These are phyloP conservation scores for Neolamprologus toae DNA, from an alignment of 2,113 vertebrate species.

Conservation along the genomic window DNA sequence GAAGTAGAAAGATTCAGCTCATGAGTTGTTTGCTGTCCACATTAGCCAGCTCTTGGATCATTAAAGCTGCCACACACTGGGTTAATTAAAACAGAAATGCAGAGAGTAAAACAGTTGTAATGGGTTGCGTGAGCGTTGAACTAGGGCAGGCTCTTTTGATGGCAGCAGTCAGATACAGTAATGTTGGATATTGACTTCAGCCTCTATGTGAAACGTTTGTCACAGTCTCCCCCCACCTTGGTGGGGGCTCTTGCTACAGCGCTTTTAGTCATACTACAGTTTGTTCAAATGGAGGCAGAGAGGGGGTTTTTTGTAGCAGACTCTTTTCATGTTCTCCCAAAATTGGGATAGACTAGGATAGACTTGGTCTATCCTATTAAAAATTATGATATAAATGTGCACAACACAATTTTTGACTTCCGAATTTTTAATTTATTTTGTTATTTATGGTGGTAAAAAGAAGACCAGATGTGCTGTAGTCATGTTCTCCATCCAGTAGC, in stretches of 20 bases:
- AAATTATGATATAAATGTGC: background rate
- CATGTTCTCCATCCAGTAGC: background rate
- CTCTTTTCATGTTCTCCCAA: background rate
- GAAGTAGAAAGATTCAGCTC: background rate
- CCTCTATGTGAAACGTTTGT: constrained; percentile 1
- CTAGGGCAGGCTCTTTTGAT: constrained; percentile 40
- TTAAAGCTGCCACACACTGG: constrained; percentile 23
- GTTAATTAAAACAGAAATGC: background rate
- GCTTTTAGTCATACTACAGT: background rate
- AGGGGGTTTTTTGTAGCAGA: background rate
- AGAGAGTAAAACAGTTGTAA: constrained; percentile 4
- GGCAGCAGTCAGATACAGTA: constrained; percentile 14
- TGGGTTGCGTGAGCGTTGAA: constrained; percentile 4
- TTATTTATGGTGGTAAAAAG: background rate
- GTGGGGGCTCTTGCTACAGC: background rate
- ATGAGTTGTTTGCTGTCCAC: constrained; percentile 12
- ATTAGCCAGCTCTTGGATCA: constrained; percentile 6
- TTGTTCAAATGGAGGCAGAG: background rate
- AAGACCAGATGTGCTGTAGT: background rate
- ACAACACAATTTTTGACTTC: background rate
- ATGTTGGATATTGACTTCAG: constrained; percentile 14
- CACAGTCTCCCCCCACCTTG: background rate
- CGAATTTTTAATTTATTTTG: background rate
- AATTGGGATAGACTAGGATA: background rate
- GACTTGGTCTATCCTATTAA: background rate